Percentiles rank a stretch among this genome's conserved stretches.
Conservation (phyloP, 2,113 vertebrate species). For the Megaptera novaeangliae region DNA sequence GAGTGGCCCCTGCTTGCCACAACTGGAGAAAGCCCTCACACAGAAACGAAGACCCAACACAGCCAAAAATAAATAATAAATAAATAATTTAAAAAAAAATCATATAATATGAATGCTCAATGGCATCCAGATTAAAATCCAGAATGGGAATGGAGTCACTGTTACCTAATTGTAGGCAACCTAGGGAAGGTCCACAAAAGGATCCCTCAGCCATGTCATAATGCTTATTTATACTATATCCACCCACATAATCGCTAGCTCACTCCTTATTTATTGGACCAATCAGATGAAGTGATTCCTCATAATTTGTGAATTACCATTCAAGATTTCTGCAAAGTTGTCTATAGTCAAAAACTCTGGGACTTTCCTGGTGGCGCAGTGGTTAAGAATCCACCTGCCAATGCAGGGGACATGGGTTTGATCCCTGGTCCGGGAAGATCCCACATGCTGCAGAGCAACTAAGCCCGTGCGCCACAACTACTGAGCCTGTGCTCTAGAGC, state of each 20-base stretch:
- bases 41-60: no score
- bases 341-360: neutral
- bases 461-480: no score
- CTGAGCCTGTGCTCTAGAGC: no score
- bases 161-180: neutral
- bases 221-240: neutral
- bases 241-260: neutral
- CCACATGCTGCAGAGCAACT: no score
- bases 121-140: neutral
- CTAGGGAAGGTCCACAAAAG: neutral
- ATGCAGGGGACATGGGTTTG: no score
- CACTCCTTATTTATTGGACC: neutral
- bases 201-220: neutral
- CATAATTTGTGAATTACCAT: neutral
- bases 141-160: neutral
- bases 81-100: no score
- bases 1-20: no score
- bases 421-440: no score
- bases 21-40: no score
- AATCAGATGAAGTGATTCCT: neutral
- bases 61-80: no score
- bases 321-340: neutral
- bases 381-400: no score
- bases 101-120: neutral
- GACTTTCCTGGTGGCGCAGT: no score